Base-by-base conservation (phyloP, 2,113 vertebrate species). In the Sapayoa aenigma region DNA sequence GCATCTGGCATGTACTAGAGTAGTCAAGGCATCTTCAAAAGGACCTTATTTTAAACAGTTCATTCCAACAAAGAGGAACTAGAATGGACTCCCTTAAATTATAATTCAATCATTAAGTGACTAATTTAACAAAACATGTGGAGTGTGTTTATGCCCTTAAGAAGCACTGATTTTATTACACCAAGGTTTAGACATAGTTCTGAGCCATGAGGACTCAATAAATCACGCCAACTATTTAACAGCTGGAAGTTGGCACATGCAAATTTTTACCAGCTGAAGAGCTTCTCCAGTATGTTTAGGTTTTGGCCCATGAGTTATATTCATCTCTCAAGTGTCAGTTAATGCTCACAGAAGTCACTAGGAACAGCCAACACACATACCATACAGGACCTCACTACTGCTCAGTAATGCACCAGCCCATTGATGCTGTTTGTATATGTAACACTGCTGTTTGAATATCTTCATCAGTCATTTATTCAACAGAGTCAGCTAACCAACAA, bases 161-260 rank as follows among this genome's bases (percentile, higher is more conserved):
- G 89, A 91, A 78, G 21, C 19, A 63, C 41, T 78, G 84, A 49
- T 93, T 91, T 93, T 95, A 91, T 96, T 90, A 94, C 74, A 92
- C 67, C 75, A 84, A 67, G 55, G 1, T 69, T 95, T 93, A 85
- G 58, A 91, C 53, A 23, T 30, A 37, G 35, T 52, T 91, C 55
- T 86, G 63, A 80, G 50, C 33, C 84, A 72, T 52, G 63, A 93
- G 56, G 55, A 84, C 68, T 84, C 58, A 73, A 93, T 88, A 90
- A 28, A 77, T 90, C 59, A 83, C 24, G 80, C 19, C 37, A 90
- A 35, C 30, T 7, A 59, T 63, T 77, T 63, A 77, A 59, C 39
- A 80, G 56, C 44, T 78, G 50, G 47, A 93, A 88, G 35, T 1
- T 95, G 75, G 71, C 31, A 56, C 52, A 56, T 60, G 50, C 6